Evolutionary conservation across 2,797 vertebrate species (phyloP).

Genomic region (Darevskia mixta): DNA sequence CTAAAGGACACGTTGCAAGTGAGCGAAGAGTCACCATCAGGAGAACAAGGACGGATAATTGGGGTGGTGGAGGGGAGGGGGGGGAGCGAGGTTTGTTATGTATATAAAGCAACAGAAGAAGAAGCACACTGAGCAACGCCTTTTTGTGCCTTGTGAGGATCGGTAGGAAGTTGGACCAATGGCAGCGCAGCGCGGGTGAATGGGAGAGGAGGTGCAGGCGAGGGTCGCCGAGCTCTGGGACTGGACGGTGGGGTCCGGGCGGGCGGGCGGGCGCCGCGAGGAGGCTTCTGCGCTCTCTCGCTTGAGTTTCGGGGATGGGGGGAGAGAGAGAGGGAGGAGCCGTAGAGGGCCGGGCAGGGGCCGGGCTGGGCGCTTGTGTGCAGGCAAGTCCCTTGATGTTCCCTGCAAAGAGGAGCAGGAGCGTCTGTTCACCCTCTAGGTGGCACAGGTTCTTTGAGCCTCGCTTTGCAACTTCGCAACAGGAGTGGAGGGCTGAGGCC

Average conservation of each 20-base stretch:
- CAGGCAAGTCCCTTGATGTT: not conserved
- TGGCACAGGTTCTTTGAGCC: not conserved
- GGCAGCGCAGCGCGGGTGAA: constrained; percentile 41
- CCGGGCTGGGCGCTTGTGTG: not conserved
- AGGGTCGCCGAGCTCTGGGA: not conserved
- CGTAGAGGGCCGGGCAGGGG: fast-evolving
- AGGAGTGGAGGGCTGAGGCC: not conserved
- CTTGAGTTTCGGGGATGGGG: not conserved
- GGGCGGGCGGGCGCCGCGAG: not conserved
- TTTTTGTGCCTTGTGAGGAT: constrained; percentile 53
- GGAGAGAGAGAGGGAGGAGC: not conserved
- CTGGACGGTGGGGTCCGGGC: not conserved
- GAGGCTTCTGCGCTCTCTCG: too few relatives aligned
- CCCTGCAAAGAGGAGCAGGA: not conserved
- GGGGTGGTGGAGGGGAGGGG: not conserved
- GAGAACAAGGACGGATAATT: constrained; percentile 28
- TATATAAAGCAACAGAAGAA: too few relatives aligned
- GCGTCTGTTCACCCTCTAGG: not conserved
- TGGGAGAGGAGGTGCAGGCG: not conserved
- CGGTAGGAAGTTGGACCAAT: constrained; percentile 65
- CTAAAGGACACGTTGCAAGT: constrained; percentile 23
- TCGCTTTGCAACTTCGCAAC: not conserved
- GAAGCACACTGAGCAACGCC: constrained; percentile 56
- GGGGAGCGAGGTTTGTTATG: fast-evolving
- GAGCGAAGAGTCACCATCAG: constrained; percentile 17